Evolutionary conservation across 2,113 vertebrate species (phyloP), one percentile per base, ranked within the genome.

Genomic region (Hemicordylus capensis): DNA sequence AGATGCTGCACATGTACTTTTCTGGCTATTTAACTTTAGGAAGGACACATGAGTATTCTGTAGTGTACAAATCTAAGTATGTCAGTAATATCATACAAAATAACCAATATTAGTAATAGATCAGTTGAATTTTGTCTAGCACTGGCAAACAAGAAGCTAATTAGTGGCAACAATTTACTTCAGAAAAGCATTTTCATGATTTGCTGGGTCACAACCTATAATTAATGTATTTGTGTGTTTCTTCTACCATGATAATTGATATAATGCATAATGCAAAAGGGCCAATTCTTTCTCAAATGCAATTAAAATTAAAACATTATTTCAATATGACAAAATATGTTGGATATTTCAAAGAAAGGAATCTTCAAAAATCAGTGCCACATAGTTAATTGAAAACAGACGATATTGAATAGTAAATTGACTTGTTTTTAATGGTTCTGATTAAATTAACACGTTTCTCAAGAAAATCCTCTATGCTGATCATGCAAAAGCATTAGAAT

Each of bases 171-270:
- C 93, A 89, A 94, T 95, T 96, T 96, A 92, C 85, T 95, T 94
- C 87, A 93, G 89, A 89, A 90, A 84, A 94, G 87, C 77, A 93
- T 94, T 95, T 95, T 95, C 81, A 89, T 94, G 89, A 95, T 96
- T 95, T 96, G 51, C 89, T 93, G 76, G 93, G 93, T 96, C 94
- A 94, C 89, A 90, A 96, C 93, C 94, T 93, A 87, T 94, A 96
- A 96, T 96, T 95, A 97, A 95, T 93, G 88, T 90, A 93, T 94
- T 95, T 95, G 88, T 93, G 73, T 91, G 80, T 94, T 96, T 96
- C 82, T 89, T 95, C 88, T 87, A 91, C 89, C 87, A 93, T 93
- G 90, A 94, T 94, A 95, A 96, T 94, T 95, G 90, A 96, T 93
- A 89, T 84, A 90, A 91, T 84, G 70, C 89, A 94, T 91, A 93